A percentile compares a stretch with the other conserved stretches of the same genome.
Evolutionary conservation across 53 echinoderm and acorn worm species (phyloP).

Genomic region (Astropecten irregularis): DNA sequence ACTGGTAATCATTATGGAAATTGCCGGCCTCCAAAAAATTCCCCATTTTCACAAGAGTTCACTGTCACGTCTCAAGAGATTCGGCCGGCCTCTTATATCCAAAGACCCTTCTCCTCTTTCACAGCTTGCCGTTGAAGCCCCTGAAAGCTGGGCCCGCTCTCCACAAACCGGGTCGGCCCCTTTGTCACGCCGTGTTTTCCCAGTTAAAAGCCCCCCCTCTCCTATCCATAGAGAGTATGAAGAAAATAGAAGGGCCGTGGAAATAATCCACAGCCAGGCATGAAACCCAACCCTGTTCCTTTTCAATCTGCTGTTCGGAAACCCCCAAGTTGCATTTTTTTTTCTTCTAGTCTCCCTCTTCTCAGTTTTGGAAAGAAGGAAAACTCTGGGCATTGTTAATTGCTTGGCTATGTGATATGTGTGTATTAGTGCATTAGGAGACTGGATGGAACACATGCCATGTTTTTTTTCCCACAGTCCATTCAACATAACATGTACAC

Average conservation of each 20-base stretch:
- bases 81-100: conserved; percentile 23
- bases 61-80: conserved; percentile 39
- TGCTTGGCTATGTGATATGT: conserved; percentile 42
- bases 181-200: conserved; percentile 56
- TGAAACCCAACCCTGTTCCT: conserved; percentile 37
- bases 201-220: conserved; percentile 52
- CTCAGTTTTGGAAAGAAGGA: neutral
- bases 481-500: too few relatives aligned
- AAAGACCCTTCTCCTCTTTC: conserved; percentile 21
- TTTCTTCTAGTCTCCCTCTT: neutral
- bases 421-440: conserved; percentile 36
- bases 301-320: conserved; percentile 25
- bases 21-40: neutral
- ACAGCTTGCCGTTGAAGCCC: conserved; percentile 21
- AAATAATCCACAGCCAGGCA: conserved; percentile 46
- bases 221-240: too few relatives aligned
- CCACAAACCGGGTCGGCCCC: conserved; percentile 39
- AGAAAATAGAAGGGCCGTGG: neutral
- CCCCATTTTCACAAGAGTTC: conserved; percentile 4
- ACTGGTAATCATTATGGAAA: neutral
- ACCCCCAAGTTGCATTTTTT: conserved; percentile 28
- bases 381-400: conserved; percentile 14
- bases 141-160: too few relatives aligned
- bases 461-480: too few relatives aligned
- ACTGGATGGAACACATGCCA: conserved; percentile 7